Base-by-base conservation (phyloP, 2,888 invertebrate genomes). In the Rugalucina vietnamica region DNA sequence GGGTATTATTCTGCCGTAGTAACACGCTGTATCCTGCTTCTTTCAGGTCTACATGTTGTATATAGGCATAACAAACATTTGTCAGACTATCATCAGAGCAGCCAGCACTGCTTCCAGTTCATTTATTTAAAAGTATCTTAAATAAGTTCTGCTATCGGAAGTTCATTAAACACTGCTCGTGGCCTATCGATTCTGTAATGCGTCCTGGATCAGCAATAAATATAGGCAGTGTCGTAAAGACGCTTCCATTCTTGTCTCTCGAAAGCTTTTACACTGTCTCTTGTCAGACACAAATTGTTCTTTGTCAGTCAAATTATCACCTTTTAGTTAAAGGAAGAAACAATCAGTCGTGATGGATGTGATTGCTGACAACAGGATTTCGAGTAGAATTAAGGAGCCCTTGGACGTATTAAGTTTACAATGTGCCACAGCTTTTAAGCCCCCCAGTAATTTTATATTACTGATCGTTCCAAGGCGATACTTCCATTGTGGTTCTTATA, bases 101-200 rank as follows among this genome's bases (percentile, higher is more conserved):
- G n/a, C n/a, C n/a, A n/a, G n/a, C n/a, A n/a, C n/a, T 8, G 5
- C 10, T 1, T 34, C 21, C 65, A 18, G 21, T 34, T 34, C 29
- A 65, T 65, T 65, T 65, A 65, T 32, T 65, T 65, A 18, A 29
- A 65, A 10, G 65, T 65, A 65, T 10, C 65, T 65, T 18, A 34
- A 65, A 65, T 18, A 32, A 32, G 32, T 65, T 32, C 34, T 34
- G 3, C 65, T 2, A 65, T 34, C 65, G 65, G 65, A 65, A 65
- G 65, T 65, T 65, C 65, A 65, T 65, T 65, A 65, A 65, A 65
- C 65, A 65, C 65, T n/a, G n/a, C n/a, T 32, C 34, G 34, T 65
- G 60, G 32, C 65, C 34, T 14, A 65, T 65, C 29, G 65, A 65
- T 65, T 65, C 34, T 34, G 32, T 34, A 65, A 65, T 65, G 34